Percentiles rank a stretch among this genome's conserved stretches.
phyloP scores from a whole-genome alignment of 2,113 vertebrate species.

The Carassius carassius region DNA sequence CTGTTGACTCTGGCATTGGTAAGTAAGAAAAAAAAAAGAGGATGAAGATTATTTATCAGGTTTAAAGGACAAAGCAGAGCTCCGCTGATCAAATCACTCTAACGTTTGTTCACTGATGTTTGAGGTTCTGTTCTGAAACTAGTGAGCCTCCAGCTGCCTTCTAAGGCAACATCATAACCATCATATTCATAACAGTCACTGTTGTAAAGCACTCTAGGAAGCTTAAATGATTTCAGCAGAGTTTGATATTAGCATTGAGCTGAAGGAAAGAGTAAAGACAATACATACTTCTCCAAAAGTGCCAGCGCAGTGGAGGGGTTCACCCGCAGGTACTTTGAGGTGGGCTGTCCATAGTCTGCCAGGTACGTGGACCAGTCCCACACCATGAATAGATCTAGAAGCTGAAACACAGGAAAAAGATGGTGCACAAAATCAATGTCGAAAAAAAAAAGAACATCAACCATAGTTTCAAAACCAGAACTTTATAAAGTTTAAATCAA shows the following conservation, averaged over 20 bases:
- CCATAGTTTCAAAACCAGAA: too few species aligned
- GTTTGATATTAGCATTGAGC: background rate
- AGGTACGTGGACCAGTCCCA: slow-evolving; percentile 99
- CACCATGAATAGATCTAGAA: slow-evolving; percentile 97
- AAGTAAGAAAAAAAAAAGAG: slow-evolving; percentile 45
- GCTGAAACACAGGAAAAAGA: slow-evolving; percentile 67
- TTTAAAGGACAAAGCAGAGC: background rate
- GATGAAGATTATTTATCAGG: background rate
- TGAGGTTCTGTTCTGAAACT: background rate
- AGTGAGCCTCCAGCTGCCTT: background rate
- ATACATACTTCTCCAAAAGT: slow-evolving; percentile 94
- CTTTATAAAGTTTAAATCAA: too few species aligned
- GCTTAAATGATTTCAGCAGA: background rate
- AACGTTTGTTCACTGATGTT: background rate
- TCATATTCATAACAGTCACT: background rate
- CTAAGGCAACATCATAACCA: background rate
- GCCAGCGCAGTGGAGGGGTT: slow-evolving; percentile 90
- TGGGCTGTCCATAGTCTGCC: slow-evolving; percentile 95
- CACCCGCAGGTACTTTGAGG: slow-evolving; percentile 93
- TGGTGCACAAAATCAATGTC: too few species aligned
- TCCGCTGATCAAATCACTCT: background rate
- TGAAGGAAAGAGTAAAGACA: background rate
- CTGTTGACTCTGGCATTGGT: slow-evolving; percentile 57
- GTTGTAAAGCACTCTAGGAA: background rate
- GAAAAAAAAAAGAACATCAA: too few species aligned